Conservation (phyloP, 2,888 invertebrate species). For the Andrena bicolor region DNA sequence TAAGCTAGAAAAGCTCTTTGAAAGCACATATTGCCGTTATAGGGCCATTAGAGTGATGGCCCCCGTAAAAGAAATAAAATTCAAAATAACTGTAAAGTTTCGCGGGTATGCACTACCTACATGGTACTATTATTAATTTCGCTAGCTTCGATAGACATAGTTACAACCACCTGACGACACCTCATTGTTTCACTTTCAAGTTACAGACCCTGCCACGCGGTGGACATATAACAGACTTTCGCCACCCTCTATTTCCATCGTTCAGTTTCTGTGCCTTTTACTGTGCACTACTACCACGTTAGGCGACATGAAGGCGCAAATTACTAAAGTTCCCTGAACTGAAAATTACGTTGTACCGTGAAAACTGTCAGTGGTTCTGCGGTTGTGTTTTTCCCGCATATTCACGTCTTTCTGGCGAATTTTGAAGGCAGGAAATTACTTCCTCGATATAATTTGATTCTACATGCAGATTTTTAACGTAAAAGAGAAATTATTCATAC, state of each 20-base stretch:
- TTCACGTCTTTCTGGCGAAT: background rate
- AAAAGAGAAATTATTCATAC: background rate
- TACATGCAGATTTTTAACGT: background rate
- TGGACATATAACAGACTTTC: background rate
- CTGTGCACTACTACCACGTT: background rate
- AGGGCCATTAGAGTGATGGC: background rate
- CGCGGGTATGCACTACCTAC: background rate
- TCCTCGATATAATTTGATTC: background rate
- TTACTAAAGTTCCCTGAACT: constrained; percentile 31
- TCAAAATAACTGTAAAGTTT: background rate
- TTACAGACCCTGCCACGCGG: background rate
- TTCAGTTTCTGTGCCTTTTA: constrained; percentile 1
- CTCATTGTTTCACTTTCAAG: constrained; percentile 25
- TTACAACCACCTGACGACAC: constrained; percentile 45
- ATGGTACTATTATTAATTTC: constrained; percentile 32
- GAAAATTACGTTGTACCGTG: constrained; percentile 33
- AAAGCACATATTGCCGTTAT: too few species aligned
- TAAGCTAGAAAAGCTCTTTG: too few species aligned
- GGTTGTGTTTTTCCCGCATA: background rate
- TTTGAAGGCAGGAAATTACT: background rate
- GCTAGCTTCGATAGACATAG: constrained; percentile 12
- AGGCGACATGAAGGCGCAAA: constrained; percentile 23
- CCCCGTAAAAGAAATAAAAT: background rate
- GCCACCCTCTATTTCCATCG: background rate
- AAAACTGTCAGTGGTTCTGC: constrained; percentile 1